Conservation (phyloP, 2,888 invertebrate species). For the Drosophila neonasuta region DNA sequence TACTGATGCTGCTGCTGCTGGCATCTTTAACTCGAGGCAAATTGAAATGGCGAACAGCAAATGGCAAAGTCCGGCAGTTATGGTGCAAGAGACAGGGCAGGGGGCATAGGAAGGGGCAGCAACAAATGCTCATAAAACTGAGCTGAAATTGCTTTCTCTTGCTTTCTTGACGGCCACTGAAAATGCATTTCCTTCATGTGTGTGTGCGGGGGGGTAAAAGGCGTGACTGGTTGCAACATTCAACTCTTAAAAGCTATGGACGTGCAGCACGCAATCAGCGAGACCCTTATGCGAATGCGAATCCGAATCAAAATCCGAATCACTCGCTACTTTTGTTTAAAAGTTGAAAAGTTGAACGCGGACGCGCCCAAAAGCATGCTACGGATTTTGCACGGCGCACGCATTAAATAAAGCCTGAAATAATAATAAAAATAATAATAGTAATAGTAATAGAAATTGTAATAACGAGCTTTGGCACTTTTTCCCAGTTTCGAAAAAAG, state of each 20-base stretch:
- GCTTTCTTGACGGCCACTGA: constrained; percentile 75
- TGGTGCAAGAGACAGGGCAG: neutral
- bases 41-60: constrained; percentile 60
- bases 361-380: constrained; percentile 46
- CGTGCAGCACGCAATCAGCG: constrained; percentile 68
- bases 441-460: constrained; percentile 61
- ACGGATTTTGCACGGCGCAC: constrained; percentile 18
- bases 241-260: constrained; percentile 69
- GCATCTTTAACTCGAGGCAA: constrained; percentile 62
- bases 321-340: constrained; percentile 71
- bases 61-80: constrained; percentile 13
- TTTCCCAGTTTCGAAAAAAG: constrained; percentile 51
- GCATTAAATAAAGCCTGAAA: constrained; percentile 56
- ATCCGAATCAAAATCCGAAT: constrained; percentile 65
- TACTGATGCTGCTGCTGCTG: constrained; percentile 13
- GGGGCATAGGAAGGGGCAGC: constrained; percentile 33
- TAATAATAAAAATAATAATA: constrained; percentile 46
- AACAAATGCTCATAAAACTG: constrained; percentile 73
- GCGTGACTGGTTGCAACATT: constrained; percentile 65
- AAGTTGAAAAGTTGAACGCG: constrained; percentile 55
- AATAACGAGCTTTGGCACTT: constrained; percentile 67
- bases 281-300: constrained; percentile 29
- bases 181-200: constrained; percentile 68
- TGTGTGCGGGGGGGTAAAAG: constrained; percentile 30
- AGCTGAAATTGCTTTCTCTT: constrained; percentile 73